Evolutionary conservation across 2,888 invertebrate species (phyloP).

Genomic region (Ischnus inquisitorius): DNA sequence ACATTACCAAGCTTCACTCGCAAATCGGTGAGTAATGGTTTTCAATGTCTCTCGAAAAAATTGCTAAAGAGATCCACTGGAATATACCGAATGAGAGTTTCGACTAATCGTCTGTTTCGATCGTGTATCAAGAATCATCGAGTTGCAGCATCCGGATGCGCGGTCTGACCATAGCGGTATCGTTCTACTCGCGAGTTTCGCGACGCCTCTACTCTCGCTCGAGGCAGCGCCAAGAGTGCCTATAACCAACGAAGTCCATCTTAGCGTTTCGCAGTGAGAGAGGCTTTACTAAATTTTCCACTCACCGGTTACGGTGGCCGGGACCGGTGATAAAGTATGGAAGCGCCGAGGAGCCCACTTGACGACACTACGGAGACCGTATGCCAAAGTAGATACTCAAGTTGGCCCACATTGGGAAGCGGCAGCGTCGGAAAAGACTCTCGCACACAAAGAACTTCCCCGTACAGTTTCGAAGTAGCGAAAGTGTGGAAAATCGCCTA

Average conservation of each 20-base stretch:
- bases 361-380: conserved; percentile 74
- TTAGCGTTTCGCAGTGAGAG: conserved; percentile 1
- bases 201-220: background rate
- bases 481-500: conserved; percentile 21
- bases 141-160: background rate
- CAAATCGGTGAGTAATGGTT: background rate
- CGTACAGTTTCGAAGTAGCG: conserved; percentile 14
- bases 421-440: conserved; percentile 47
- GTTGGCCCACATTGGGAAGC: conserved; percentile 65
- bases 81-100: background rate
- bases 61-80: background rate
- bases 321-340: conserved; percentile 73
- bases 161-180: conserved; percentile 25
- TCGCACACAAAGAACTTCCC: conserved; percentile 51
- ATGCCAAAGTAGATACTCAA: conserved; percentile 77
- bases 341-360: conserved; percentile 67
- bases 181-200: conserved; percentile 43
- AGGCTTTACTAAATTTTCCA: conserved; percentile 75
- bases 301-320: conserved; percentile 66
- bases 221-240: background rate
- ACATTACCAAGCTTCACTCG: background rate
- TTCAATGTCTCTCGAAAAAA: background rate
- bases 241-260: conserved; percentile 3
- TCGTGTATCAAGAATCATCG: background rate
- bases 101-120: background rate